Percentiles rank a stretch among this genome's conserved stretches.
Conservation (phyloP, 2,797 vertebrate genomes). For the Anguilla megastoma region DNA sequence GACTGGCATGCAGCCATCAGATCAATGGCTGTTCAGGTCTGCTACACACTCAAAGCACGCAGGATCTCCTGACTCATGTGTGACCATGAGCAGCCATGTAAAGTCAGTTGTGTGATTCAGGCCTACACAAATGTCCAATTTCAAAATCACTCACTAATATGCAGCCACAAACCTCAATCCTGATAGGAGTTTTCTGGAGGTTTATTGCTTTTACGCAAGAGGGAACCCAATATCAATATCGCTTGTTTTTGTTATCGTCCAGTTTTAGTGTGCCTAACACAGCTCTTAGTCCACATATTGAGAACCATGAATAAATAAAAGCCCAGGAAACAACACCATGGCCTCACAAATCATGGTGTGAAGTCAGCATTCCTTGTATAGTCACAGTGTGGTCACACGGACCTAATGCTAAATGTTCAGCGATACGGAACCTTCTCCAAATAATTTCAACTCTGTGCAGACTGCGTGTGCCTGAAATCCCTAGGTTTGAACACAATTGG, state of each 20-base stretch:
- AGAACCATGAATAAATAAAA: constrained; percentile 15
- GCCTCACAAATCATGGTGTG: background rate
- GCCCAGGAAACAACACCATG: background rate
- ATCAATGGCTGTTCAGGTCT: background rate
- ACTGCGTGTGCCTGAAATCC: background rate
- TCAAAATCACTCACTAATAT: background rate
- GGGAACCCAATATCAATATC: background rate
- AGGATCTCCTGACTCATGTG: background rate
- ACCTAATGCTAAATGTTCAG: background rate
- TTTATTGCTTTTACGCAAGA: constrained; percentile 16
- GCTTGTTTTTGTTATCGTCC: background rate
- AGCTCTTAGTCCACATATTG: background rate
- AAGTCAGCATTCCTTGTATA: constrained; percentile 10
- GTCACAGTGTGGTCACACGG: background rate
- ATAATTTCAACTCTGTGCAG: background rate
- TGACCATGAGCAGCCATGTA: background rate
- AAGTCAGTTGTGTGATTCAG: background rate
- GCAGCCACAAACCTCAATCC: background rate
- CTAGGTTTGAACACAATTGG: background rate
- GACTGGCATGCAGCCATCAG: background rate
- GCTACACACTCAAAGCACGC: background rate
- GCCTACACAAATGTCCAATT: background rate
- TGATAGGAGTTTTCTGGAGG: background rate
- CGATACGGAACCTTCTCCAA: background rate
- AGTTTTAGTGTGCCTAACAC: background rate